Evolutionary conservation across 1,140 invertebrate genomes (phyloP).

Genomic region (Diachasmimorpha longicaudata): DNA sequence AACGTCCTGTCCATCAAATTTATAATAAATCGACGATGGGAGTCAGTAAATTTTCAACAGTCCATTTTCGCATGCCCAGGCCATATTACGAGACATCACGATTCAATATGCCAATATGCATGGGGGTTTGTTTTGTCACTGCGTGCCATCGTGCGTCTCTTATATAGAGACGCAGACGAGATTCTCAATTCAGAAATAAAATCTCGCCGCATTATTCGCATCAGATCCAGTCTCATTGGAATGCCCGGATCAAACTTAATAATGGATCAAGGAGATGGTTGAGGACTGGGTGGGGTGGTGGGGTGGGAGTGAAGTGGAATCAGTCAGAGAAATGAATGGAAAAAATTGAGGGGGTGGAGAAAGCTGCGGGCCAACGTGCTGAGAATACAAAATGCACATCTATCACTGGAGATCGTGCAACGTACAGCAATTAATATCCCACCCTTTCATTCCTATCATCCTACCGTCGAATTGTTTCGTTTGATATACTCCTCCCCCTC

Average conservation of each 20-base stretch:
- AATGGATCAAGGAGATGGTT: constrained; percentile 47
- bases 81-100: no score
- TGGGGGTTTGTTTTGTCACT: background rate
- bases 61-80: no score
- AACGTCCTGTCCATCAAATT: no score
- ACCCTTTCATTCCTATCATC: background rate
- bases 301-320: constrained; percentile 42
- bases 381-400: background rate
- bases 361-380: background rate
- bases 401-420: background rate
- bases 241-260: constrained; percentile 60
- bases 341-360: background rate
- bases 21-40: no score
- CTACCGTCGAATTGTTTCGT: background rate
- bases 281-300: no score
- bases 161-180: constrained; percentile 47
- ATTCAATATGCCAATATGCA: background rate
- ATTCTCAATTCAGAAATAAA: constrained; percentile 50
- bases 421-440: background rate
- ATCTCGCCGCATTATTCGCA: constrained; percentile 56
- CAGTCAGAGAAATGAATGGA: constrained; percentile 31
- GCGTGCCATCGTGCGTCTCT: background rate
- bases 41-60: no score
- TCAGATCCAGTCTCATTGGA: constrained; percentile 51
- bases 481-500: background rate